Conservation (phyloP, 2,888 invertebrate genomes). For the Hemicrepidius hirtus region DNA sequence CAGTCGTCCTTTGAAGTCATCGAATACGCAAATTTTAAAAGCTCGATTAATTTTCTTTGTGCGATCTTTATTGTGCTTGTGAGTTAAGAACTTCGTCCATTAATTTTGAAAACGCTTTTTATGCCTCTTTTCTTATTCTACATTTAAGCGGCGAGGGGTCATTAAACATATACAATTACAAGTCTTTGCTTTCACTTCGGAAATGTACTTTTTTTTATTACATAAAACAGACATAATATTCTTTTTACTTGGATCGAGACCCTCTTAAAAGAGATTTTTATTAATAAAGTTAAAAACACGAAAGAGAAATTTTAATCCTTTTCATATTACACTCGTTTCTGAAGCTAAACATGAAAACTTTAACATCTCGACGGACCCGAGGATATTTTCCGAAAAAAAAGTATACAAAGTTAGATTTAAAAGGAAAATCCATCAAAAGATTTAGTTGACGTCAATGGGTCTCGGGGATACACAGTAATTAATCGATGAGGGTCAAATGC, state of each 20-base stretch:
- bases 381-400: too few species aligned
- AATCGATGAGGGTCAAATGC: too few species aligned
- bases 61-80: conserved; percentile 36
- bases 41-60: conserved; percentile 44
- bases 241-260: conserved; percentile 4
- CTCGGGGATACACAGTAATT: too few species aligned
- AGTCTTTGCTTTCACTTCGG: conserved; percentile 20
- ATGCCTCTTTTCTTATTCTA: conserved; percentile 25
- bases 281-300: conserved; percentile 15
- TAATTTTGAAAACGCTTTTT: conserved; percentile 38
- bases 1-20: conserved; percentile 32
- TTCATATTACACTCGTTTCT: neutral
- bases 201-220: conserved; percentile 24
- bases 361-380: too few species aligned
- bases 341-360: neutral
- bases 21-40: conserved; percentile 41
- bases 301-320: conserved; percentile 4
- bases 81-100: conserved; percentile 34
- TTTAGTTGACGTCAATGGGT: too few species aligned
- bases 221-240: conserved; percentile 5
- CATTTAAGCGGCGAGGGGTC: conserved; percentile 11
- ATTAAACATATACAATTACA: conserved; percentile 31
- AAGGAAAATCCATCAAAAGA: too few species aligned
- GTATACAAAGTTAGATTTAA: too few species aligned
- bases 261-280: conserved; percentile 6